phyloP scores from a whole-genome alignment of 1,140 invertebrate genomes.

The Orchestia grillus region DNA sequence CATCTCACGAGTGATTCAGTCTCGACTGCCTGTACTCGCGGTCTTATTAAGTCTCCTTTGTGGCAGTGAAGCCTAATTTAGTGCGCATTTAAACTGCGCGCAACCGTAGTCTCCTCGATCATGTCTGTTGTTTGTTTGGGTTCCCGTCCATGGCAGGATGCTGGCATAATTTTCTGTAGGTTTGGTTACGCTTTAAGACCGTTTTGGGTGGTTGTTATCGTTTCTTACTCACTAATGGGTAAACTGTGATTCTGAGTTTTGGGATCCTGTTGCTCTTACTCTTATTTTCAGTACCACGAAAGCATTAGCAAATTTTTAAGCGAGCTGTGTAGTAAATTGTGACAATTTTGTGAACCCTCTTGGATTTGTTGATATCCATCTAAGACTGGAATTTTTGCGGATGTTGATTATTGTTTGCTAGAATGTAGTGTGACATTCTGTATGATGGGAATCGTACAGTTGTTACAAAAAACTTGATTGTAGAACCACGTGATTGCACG shows the following conservation, averaged over 20 bases:
- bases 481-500: neutral
- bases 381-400: neutral
- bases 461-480: neutral
- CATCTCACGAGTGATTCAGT: conserved; percentile 3
- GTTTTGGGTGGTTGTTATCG: neutral
- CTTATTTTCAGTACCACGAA: neutral
- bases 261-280: neutral
- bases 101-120: neutral
- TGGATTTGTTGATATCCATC: neutral
- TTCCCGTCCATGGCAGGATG: neutral
- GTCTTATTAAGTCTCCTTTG: neutral
- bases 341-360: neutral
- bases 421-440: neutral
- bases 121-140: conserved; percentile 8
- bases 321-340: neutral
- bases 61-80: conserved; percentile 4
- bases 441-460: neutral
- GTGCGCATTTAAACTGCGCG: neutral
- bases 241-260: neutral
- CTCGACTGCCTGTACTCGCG: neutral
- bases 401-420: neutral
- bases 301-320: neutral
- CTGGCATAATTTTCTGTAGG: neutral
- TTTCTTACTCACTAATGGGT: neutral
- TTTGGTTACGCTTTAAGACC: neutral